Percentiles rank a stretch among this genome's conserved stretches.
phyloP scores from a whole-genome alignment of 2,113 vertebrate species.

The Tapirus terrestris region DNA sequence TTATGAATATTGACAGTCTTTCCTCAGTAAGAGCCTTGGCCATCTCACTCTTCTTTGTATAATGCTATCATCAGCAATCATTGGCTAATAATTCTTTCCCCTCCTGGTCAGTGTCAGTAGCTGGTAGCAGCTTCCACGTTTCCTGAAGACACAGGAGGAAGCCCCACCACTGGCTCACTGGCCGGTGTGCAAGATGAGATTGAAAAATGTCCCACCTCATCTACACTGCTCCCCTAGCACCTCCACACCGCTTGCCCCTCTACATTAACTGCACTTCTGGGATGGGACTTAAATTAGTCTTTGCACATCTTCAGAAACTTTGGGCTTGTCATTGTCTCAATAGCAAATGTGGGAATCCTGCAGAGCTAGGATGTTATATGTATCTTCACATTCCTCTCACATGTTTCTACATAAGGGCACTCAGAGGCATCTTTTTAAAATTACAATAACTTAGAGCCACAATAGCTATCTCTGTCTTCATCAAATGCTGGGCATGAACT shows the following conservation, averaged over 20 bases:
- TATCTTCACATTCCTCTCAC: background rate
- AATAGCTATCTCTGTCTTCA: background rate
- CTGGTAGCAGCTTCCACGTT: background rate
- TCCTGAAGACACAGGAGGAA: background rate
- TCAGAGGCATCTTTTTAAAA: background rate
- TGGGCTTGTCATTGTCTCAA: background rate
- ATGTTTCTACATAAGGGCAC: background rate
- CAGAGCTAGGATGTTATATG: background rate
- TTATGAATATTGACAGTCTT: background rate
- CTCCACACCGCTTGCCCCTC: background rate
- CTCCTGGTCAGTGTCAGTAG: background rate
- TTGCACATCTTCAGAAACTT: background rate
- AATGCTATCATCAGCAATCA: background rate
- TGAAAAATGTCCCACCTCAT: background rate
- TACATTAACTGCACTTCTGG: background rate
- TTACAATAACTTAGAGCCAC: background rate
- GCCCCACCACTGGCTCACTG: background rate
- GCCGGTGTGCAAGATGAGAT: background rate
- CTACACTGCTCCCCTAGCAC: background rate
- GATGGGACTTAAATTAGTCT: background rate
- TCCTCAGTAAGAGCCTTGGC: background rate
- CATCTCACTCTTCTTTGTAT: background rate
- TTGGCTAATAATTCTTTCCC: background rate
- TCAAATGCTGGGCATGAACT: constrained; percentile 8
- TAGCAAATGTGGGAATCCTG: background rate